Evolutionary conservation across 1,140 invertebrate genomes (phyloP), one percentile per base, ranked within the genome.

Genomic region (Planococcus citri): DNA sequence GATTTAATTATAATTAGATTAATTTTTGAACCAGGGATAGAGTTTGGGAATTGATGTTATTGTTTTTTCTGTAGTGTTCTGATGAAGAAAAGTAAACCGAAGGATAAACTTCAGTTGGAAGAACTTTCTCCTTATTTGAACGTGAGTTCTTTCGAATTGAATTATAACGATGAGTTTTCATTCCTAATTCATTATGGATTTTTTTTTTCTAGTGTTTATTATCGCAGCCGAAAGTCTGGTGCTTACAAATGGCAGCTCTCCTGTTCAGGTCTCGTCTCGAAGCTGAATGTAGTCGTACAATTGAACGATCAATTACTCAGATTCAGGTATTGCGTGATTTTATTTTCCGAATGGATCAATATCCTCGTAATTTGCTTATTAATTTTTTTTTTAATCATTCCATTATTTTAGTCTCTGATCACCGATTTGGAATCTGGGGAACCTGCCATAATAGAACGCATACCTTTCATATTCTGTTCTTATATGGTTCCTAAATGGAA

Each of bases 271-370:
- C 71, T 61, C 20, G 84, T 69, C 76, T 94, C 20, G 93, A 98
- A 79, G 83, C 83, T 0, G 81, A 82, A 41, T 86, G 88, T 73
- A 85, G 86, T 41, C 83, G 93, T 71, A 90, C 89, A 0, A 84
- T 95, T 12, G 92, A 96, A 75, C 79, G 94, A 68, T 86, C 92
- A 10, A 86, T 97, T 83, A 83, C 85, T 76, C 95, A 98, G 79
- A 72, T 73, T 51, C 73, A 76, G 27, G 74, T 74, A 71, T 27
- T 68, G 64, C 0, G 1, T 38, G 64, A n/a, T n/a, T n/a, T n/a
- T n/a, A n/a, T n/a, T n/a, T n/a, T n/a, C n/a, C n/a, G n/a, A n/a
- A n/a, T n/a, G n/a, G n/a, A n/a, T n/a, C n/a, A n/a, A n/a, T n/a
- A n/a, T n/a, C n/a, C n/a, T n/a, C 9, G 25, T 38, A 61, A 64